Conservation (phyloP, 2,888 invertebrate species). For the Tillus elongatus region DNA sequence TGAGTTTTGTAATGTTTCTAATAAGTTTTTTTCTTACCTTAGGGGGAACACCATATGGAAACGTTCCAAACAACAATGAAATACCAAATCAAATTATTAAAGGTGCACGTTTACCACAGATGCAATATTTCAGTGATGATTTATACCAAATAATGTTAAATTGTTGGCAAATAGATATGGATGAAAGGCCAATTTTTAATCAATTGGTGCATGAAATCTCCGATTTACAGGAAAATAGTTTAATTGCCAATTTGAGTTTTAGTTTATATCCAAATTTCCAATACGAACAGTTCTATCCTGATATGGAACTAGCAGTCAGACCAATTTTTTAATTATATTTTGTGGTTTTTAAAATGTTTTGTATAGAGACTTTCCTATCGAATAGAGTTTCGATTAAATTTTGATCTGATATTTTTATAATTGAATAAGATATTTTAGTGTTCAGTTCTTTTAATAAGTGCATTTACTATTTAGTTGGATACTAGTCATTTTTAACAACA, state of each 20-base stretch:
- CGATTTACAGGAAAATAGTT: slow-evolving; percentile 25
- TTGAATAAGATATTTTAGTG: too few relatives aligned
- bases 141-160: slow-evolving; percentile 73
- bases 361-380: too few relatives aligned
- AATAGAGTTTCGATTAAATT: too few relatives aligned
- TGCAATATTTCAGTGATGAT: slow-evolving; percentile 65
- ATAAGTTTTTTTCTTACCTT: slow-evolving; percentile 18
- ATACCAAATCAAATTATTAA: slow-evolving; percentile 57
- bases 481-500: too few relatives aligned
- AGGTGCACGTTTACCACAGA: slow-evolving; percentile 64
- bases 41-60: slow-evolving; percentile 68
- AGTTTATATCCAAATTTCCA: slow-evolving; percentile 34
- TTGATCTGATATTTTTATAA: too few relatives aligned
- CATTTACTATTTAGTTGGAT: too few relatives aligned
- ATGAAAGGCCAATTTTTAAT: slow-evolving; percentile 66
- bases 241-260: slow-evolving; percentile 31
- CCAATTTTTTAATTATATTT: slow-evolving; percentile 27
- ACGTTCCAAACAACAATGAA: slow-evolving; percentile 57
- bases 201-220: slow-evolving; percentile 41
- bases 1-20: slow-evolving; percentile 8
- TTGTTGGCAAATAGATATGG: slow-evolving; percentile 77
- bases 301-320: slow-evolving; percentile 35
- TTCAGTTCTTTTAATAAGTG: too few relatives aligned
- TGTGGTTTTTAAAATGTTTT: too few relatives aligned
- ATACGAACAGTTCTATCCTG: slow-evolving; percentile 38